Base-by-base conservation (phyloP, 2,888 invertebrate genomes). In the Leuctra nigra region DNA sequence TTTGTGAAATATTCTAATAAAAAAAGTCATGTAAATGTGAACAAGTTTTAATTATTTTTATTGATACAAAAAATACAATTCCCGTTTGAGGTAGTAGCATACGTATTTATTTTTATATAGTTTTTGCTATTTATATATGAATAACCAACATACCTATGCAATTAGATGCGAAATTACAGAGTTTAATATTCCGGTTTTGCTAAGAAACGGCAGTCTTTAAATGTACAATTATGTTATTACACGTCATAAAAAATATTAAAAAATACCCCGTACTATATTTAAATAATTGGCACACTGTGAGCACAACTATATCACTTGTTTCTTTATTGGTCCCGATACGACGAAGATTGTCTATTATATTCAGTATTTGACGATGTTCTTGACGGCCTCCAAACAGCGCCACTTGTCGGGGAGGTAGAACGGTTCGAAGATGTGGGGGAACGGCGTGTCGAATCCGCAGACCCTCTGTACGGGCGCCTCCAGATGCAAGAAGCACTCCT, bases 361-460 rank as follows among this genome's bases (percentile, higher is more conserved):
- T 79, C 70, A 89, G 70, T 86, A 97, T 61, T 86, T 78, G 1
- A 94, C 68, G 0, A 89, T 72, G 57, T 86, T 82, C 61, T 83
- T 81, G 41, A 99, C 76, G 1, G 88, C 91, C 56, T 90, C 84
- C 59, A 90, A 78, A 69, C 95, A 95, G 53, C 96, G 79, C 87
- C 91, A 91, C 70, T 89, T 92, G 72, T 91, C 90, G 1, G 99
- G 99, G 63, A 99, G 72, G 75, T 98, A 99, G 75, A 98, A 92
- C 0, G 91, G 89, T 72, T 99, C 99, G 73, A 87, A 96, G 48
- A 95, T 83, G 73, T 94, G 94, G 4, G 99, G 94, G 75, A 99
- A 99, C 11, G 99, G 98, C 2, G 95, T 91, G 77, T 99, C 99
- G 82, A 93, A 95, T 11, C 99, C 96, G 22, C 93, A 83, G 48